Conservation (phyloP, 2,888 invertebrate species). For the Heliconius charithonia region DNA sequence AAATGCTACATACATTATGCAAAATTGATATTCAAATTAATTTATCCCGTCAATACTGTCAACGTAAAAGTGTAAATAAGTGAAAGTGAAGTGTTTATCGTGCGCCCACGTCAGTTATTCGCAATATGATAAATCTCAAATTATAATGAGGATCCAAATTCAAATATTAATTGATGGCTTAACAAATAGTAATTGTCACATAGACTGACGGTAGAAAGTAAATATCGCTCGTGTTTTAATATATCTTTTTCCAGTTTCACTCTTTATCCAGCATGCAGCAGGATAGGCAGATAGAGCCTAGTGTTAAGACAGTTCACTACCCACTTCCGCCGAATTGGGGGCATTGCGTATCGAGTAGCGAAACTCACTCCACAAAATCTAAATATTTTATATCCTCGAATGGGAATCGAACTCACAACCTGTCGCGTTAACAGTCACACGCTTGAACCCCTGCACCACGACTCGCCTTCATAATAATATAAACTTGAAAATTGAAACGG, state of each 20-base stretch:
- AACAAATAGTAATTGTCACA: slow-evolving; percentile 14
- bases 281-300: too few relatives aligned
- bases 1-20: slow-evolving; percentile 9
- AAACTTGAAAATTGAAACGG: too few relatives aligned
- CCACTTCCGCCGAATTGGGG: too few relatives aligned
- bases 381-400: too few relatives aligned
- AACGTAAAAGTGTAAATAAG: slow-evolving; percentile 18
- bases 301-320: too few relatives aligned
- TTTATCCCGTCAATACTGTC: slow-evolving; percentile 17
- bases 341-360: too few relatives aligned
- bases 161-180: slow-evolving; percentile 58
- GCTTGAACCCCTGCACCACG: too few relatives aligned
- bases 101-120: slow-evolving; percentile 42
- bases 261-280: too few relatives aligned
- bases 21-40: slow-evolving; percentile 11
- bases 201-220: slow-evolving; percentile 41
- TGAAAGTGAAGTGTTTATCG: slow-evolving; percentile 30
- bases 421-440: too few relatives aligned
- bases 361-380: too few relatives aligned
- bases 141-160: slow-evolving; percentile 55
- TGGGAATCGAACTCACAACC: too few relatives aligned
- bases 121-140: slow-evolving; percentile 57
- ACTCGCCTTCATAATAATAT: not conserved
- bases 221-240: not conserved
- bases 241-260: not conserved